Conservation (phyloP, 2,113 vertebrate genomes). For the Oenanthe melanoleuca region DNA sequence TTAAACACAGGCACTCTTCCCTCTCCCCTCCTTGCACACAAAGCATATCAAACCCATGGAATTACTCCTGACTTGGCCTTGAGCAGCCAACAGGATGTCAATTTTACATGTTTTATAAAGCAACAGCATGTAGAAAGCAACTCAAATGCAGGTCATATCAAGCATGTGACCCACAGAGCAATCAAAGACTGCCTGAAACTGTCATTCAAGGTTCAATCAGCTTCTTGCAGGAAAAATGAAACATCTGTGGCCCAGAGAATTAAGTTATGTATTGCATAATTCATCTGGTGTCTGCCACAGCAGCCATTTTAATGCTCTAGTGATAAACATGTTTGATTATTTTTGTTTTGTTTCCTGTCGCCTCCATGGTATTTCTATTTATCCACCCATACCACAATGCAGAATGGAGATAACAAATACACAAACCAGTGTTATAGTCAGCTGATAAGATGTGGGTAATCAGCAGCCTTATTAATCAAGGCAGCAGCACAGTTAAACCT, state of each 20-base stretch:
- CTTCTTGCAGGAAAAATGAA: slow-evolving; percentile 60
- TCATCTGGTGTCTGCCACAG: slow-evolving; percentile 68
- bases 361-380: slow-evolving; percentile 65
- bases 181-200: slow-evolving; percentile 70
- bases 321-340: slow-evolving; percentile 52
- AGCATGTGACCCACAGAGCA: slow-evolving; percentile 59
- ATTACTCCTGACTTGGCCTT: slow-evolving; percentile 48
- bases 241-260: slow-evolving; percentile 70
- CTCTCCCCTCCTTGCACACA: neutral
- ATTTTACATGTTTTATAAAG: slow-evolving; percentile 62
- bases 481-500: neutral
- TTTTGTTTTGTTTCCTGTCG: slow-evolving; percentile 66
- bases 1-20: slow-evolving; percentile 29
- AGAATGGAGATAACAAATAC: slow-evolving; percentile 37
- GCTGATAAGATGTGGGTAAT: slow-evolving; percentile 52
- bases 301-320: slow-evolving; percentile 50
- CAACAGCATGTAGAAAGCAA: slow-evolving; percentile 56
- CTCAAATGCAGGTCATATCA: slow-evolving; percentile 68
- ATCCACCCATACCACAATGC: slow-evolving; percentile 16
- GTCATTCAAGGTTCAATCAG: slow-evolving; percentile 68
- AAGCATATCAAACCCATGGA: slow-evolving; percentile 12
- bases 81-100: slow-evolving; percentile 51
- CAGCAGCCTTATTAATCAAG: slow-evolving; percentile 42
- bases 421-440: neutral
- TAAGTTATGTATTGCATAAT: slow-evolving; percentile 65